Evolutionary conservation across 1,140 invertebrate species (phyloP), one percentile per base, ranked within the genome.

Genomic region (Pseudoatta argentina): DNA sequence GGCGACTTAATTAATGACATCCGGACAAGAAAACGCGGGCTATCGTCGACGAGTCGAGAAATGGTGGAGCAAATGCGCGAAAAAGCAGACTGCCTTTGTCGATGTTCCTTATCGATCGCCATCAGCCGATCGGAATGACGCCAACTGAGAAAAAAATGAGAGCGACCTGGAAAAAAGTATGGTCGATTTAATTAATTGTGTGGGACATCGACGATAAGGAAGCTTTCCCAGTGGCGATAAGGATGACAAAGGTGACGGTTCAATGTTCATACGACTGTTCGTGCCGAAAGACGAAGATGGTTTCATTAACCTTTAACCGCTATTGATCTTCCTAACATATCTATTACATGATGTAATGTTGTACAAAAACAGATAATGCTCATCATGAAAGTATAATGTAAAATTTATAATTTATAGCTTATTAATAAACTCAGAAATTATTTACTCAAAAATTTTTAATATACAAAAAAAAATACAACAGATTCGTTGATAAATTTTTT

Each of bases 1-100:
- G 27, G 27, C 69, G 79, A 75, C 79, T 83, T 83, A 83, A 83
- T 83, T 83, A 83, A 83, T 83, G 79, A 83, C 79, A 83, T 75
- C 69, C 55, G 69, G 79, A 61, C 79, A 83, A 83, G 79, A 73
- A 81, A 83, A 83, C 39, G 55, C 55, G 39, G 34, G 39, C 48
- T 16, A 48, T 48, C 79, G 53, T 24, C 48, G 51, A 24, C 55
- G 39, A 59, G 39, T 73, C 67, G 39, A 71, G 66, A 81, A 81
- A 81, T 71, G 51, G 53, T 34, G 55, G 67, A 59, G 55, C 39
- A 73, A 83, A 73, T 75, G 79, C 39, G 79, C 69, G 67, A 82
- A 73, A 72, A 73, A 73, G 53, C 16, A 55, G 69, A 34, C 30
- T 30, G 18, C 30, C 48, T 82, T 86, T 77, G 71, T 86, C 87